Base-by-base conservation (phyloP, 2,797 vertebrate species). In the Pangasius djambal region DNA sequence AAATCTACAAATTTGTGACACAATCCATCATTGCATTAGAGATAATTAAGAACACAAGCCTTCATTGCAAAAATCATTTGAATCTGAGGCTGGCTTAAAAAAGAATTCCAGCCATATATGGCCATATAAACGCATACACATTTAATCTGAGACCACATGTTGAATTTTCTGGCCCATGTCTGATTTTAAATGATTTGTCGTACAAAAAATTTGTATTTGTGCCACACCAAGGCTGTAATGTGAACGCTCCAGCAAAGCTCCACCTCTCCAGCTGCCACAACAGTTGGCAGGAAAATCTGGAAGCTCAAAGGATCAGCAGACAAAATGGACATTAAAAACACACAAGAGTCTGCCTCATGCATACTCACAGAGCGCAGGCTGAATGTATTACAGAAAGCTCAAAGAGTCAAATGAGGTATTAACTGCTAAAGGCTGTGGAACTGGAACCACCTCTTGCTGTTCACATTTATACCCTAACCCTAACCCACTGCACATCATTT, bases 281-380 rank as follows among this genome's bases (percentile, higher is more conserved):
- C 57, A 85, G 57, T 63, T 88, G 77, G 63, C 28, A 88, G 44
- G 78, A 40, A 88, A 83, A 50, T 34, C 44, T 72, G 72, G 31
- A 40, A 70, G 85, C 75, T 78, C 50, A 87, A 86, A 90, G 69
- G 82, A 40, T 83, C 75, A 69, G 70, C 69, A 28, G 44, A 48
- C 44, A 85, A 88, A 65, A 88, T 48, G 50, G 82, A 52, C 57
- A 77, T 85, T 75, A 57, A 75, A 74, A 63, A 8, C 37, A 37
- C 78, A 37, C 52, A 37, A 37, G 78, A 20, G 34, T 83, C 79
- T 61, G 34, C 37, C 37, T 83, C 59, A n/a, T 65, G 59, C 20
- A 40, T 44, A 44, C 20, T 40, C 34, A 15, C 20, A 82, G 31
- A 82, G 55, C 10, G 34, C 79, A 9, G 57, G 63, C 22, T 28